Evolutionary conservation across 1,140 invertebrate species (phyloP), one percentile per base, ranked within the genome.

Genomic region (Araneus ventricosus): DNA sequence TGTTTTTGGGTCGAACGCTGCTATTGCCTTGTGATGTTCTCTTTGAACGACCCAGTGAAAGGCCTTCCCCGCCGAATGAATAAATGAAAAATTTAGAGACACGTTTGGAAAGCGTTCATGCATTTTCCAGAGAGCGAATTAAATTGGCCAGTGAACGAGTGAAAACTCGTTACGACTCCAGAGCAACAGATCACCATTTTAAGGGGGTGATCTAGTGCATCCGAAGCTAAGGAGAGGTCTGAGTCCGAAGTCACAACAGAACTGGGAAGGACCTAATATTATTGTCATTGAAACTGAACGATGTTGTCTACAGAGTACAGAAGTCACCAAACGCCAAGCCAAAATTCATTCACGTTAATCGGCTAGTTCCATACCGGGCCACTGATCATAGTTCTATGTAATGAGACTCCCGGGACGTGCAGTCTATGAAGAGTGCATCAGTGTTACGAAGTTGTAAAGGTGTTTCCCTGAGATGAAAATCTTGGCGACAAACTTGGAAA

Each of bases 1-100:
- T n/a, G 37, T 7, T 2, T 59, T 89, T 95, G 27, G 94, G 93
- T 27, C 30, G 94, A 59, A 94, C 94, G 70, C 61, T 95, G 6
- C 45, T 84, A 17, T 87, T 94, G 8, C 94, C 41, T 41, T 41
- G 41, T 87, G 95, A 95, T 88, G 1, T 41, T 1, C 22, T 90
- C 8, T 70, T 90, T n/a, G 88, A 14, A 57, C n/a, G 45, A 82
- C 27, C 17, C 4, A 27, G 4, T 17, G n/a, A 87, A 20, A 61
- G 10, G 14, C 24, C 27, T 61, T 61, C n/a, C 27, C 3, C n/a
- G 30, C 45, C 84, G n/a, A 22, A 59, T 20, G 10, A 87, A n/a
- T 87, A 87, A 6, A 24, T 87, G 24, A 39, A 86, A 22, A 0
- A 86, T 86, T 39, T 86, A 30, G 20, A 86, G 52, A n/a, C 84